Percentiles rank a stretch among this genome's conserved stretches.
These are phyloP conservation scores for Temnopleurus reevesii DNA, from an alignment of 53 echinoderm and acorn worm species.

Conservation along the genomic window DNA sequence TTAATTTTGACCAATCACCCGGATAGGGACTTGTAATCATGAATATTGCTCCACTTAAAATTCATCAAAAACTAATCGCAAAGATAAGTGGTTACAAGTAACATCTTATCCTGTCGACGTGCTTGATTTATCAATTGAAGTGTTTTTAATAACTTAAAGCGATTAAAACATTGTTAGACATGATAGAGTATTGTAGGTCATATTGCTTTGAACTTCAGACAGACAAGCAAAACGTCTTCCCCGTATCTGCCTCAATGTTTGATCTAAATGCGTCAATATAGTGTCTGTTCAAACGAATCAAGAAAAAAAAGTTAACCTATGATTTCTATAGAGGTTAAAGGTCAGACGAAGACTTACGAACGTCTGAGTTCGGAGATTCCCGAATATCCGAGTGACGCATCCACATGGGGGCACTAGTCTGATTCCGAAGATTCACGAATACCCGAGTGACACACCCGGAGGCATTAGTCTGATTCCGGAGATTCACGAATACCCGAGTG, in stretches of 20 bases:
- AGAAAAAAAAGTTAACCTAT: no score
- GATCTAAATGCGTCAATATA: not conserved
- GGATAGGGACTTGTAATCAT: not conserved
- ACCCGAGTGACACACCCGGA: no score
- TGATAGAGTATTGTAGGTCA: not conserved
- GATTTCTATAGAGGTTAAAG: not conserved
- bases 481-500: no score
- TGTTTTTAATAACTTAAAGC: not conserved
- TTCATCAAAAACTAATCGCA: not conserved
- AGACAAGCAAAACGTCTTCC: not conserved
- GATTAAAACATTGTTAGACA: not conserved
- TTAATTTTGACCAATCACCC: not conserved
- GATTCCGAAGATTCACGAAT: no score
- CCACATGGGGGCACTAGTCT: not conserved
- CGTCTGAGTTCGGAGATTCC: not conserved
- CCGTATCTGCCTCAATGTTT: not conserved
- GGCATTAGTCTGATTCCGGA: no score
- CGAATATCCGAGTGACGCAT: not conserved
- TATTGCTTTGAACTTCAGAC: not conserved
- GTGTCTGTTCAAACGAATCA: no score
- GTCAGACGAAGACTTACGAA: not conserved
- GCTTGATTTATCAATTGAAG: not conserved
- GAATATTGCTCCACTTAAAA: not conserved
- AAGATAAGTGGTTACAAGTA: not conserved
- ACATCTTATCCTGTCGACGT: not conserved